A percentile compares a stretch with the other conserved stretches of the same genome.
These are phyloP conservation scores for Corella eumyota DNA, from an alignment of 23 tunicate genomes.

Conservation along the genomic window DNA sequence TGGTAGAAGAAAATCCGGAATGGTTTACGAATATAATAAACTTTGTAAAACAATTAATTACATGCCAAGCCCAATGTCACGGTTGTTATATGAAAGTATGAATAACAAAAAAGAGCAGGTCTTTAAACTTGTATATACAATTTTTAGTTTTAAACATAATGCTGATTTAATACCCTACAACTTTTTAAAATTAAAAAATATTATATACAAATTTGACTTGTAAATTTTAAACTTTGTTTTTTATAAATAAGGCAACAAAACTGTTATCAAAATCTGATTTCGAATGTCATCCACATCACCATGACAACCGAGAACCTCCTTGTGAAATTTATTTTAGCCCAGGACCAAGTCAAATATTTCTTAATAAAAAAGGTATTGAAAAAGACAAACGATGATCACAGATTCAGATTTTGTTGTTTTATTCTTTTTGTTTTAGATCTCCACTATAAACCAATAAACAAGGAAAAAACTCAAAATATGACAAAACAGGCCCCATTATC, in stretches of 20 bases:
- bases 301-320: slow-evolving; percentile 17
- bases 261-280: too few species aligned
- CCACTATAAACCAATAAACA: background rate
- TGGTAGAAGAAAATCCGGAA: too few species aligned
- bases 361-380: slow-evolving; percentile 1
- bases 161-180: background rate
- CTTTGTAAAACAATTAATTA: slow-evolving; percentile 17
- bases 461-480: background rate
- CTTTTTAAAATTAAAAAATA: background rate
- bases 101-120: slow-evolving; percentile 10
- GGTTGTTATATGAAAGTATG: slow-evolving; percentile 14
- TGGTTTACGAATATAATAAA: slow-evolving; percentile 27
- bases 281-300: slow-evolving; percentile 21
- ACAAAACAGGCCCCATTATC: slow-evolving; percentile 6
- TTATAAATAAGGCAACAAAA: too few species aligned
- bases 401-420: too few species aligned
- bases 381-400: too few species aligned
- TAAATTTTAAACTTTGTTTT: too few species aligned
- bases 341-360: slow-evolving; percentile 37
- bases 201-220: too few species aligned
- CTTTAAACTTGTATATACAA: background rate
- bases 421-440: too few species aligned
- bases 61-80: slow-evolving; percentile 43
- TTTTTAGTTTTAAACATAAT: background rate
- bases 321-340: slow-evolving; percentile 31